These are phyloP conservation scores for Oscheius sp. DNA, from an alignment of 2,888 invertebrate species.

Conservation along the genomic window DNA sequence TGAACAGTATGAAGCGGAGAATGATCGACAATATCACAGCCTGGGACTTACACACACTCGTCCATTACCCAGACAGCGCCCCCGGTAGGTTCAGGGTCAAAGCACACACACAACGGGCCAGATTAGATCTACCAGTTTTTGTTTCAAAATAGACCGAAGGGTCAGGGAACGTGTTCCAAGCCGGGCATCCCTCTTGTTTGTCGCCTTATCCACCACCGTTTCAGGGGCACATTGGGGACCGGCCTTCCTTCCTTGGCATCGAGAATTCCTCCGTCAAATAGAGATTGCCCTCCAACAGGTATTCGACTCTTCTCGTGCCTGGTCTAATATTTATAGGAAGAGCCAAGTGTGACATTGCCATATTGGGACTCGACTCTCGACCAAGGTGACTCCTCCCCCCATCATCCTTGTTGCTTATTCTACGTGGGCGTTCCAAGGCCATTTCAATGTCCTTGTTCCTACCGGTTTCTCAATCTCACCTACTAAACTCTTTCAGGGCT, in stretches of 20 bases:
- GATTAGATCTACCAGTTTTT: too few species aligned
- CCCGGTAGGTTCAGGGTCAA: constrained; percentile 43
- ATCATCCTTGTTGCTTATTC: not conserved
- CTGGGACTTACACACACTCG: constrained; percentile 70
- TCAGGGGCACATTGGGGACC: constrained; percentile 67
- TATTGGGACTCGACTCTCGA: constrained; percentile 72
- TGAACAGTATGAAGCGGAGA: constrained; percentile 65
- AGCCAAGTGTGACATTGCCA: constrained; percentile 65
- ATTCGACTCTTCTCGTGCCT: too few species aligned
- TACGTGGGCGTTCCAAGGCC: constrained; percentile 3
- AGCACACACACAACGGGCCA: not conserved
- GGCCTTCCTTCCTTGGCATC: constrained; percentile 72
- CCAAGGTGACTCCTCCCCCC: constrained; percentile 51
- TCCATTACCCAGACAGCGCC: constrained; percentile 71
- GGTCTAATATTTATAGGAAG: constrained; percentile 41
- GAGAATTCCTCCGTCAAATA: constrained; percentile 71
- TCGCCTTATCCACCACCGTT: constrained; percentile 7
- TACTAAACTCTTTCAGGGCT: constrained; percentile 55
- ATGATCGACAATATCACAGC: constrained; percentile 69
- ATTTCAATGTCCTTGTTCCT: constrained; percentile 6
- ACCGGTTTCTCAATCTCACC: constrained; percentile 10
- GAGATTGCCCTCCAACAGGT: constrained; percentile 67
- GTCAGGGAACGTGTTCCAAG: not conserved
- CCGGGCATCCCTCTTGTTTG: too few species aligned
- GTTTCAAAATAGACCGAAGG: not conserved